These are phyloP conservation scores for Capitella teleta DNA, from an alignment of 1,140 invertebrate genomes.

Conservation along the genomic window DNA sequence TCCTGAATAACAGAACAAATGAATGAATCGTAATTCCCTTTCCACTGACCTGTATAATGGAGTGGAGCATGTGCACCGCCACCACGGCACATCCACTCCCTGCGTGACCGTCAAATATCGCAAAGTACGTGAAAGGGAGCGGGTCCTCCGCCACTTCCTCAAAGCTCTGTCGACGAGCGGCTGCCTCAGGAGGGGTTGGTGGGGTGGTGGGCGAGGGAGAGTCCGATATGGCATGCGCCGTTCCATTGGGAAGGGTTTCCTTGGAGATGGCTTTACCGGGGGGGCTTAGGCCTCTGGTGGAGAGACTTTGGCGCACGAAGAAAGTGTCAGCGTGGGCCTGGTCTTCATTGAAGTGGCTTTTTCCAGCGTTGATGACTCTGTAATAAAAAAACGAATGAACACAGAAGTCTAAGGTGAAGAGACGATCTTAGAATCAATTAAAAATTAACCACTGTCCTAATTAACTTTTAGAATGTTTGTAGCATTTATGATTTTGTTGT, in stretches of 20 bases:
- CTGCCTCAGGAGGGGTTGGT: neutral
- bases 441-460: neutral
- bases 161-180: neutral
- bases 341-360: constrained; percentile 70
- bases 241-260: neutral
- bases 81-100: constrained; percentile 70
- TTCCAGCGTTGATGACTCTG: constrained; percentile 61
- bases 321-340: constrained; percentile 50
- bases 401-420: neutral
- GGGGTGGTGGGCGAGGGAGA: too few relatives aligned
- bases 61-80: constrained; percentile 63
- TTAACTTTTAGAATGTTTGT: neutral
- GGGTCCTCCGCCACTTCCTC: neutral
- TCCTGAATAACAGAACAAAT: too few relatives aligned
- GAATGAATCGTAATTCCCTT: too few relatives aligned
- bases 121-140: constrained; percentile 54
- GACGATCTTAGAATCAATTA: neutral
- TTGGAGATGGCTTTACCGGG: neutral
- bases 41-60: constrained; percentile 60
- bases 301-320: neutral
- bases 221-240: neutral
- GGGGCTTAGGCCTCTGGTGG: too few relatives aligned
- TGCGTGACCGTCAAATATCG: constrained; percentile 77
- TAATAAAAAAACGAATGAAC: constrained; percentile 3
- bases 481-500: constrained; percentile 19